phyloP scores from a whole-genome alignment of 2,113 vertebrate species.

The Siniperca chuatsi region DNA sequence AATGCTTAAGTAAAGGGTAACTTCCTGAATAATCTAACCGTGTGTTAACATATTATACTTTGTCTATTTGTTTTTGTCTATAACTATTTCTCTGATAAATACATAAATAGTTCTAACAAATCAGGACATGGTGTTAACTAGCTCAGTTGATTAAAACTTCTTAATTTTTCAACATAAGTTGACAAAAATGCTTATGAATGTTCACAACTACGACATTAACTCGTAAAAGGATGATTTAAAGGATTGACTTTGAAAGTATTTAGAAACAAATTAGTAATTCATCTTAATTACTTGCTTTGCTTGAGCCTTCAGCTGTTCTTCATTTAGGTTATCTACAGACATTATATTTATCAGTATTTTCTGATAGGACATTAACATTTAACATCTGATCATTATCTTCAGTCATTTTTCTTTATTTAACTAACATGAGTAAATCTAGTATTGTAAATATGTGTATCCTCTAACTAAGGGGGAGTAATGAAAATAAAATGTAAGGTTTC shows the following conservation, averaged over 20 bases:
- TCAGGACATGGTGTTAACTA: not conserved
- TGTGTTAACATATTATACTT: constrained; percentile 11
- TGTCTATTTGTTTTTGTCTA: not conserved
- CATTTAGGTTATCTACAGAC: not conserved
- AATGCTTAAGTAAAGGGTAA: constrained; percentile 34
- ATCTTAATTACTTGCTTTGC: not conserved
- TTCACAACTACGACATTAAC: not conserved
- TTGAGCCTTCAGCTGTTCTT: not conserved
- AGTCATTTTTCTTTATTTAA: not conserved
- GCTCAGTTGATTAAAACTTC: not conserved
- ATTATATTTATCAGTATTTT: constrained; percentile 5
- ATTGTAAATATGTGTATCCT: not conserved
- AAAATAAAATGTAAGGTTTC: not conserved
- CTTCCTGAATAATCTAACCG: not conserved
- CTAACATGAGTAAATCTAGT: not conserved
- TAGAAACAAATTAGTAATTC: not conserved
- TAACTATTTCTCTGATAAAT: not conserved
- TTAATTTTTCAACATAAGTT: not conserved
- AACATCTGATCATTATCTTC: not conserved
- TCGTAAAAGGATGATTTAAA: not conserved
- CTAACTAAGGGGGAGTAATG: not conserved
- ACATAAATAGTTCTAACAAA: not conserved
- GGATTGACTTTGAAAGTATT: not conserved
- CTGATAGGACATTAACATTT: not conserved
- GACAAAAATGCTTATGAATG: not conserved